These are phyloP conservation scores for Halictus rubicundus DNA, from an alignment of 1,140 invertebrate species.

Conservation along the genomic window DNA sequence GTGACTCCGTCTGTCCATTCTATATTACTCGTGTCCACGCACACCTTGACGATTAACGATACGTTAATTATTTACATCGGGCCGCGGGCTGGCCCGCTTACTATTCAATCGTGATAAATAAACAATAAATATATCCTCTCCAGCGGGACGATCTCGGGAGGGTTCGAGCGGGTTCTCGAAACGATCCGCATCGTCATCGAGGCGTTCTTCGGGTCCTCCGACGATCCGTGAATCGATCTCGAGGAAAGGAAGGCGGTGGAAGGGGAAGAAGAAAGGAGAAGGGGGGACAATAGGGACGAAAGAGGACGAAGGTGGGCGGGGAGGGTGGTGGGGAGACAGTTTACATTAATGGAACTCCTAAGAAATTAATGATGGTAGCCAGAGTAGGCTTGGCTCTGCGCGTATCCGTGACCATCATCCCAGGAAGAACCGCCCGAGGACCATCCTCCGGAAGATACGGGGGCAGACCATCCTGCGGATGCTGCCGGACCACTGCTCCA, in stretches of 20 bases:
- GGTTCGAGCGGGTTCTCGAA: slow-evolving; percentile 19
- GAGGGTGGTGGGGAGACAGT: not conserved
- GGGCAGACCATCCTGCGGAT: slow-evolving; percentile 73
- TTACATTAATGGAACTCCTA: not conserved
- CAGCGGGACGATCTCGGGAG: not conserved
- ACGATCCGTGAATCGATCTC: not conserved
- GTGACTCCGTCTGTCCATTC: slow-evolving; percentile 48
- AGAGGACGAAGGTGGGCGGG: not conserved
- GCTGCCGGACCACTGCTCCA: slow-evolving; percentile 68
- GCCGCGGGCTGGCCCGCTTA: not conserved
- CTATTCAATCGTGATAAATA: slow-evolving; percentile 64
- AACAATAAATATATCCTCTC: slow-evolving; percentile 70
- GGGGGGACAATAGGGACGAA: not conserved
- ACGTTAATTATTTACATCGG: slow-evolving; percentile 61
- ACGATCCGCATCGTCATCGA: slow-evolving; percentile 31
- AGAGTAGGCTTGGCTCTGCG: slow-evolving; percentile 70
- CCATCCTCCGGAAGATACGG: slow-evolving; percentile 63
- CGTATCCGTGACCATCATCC: slow-evolving; percentile 67
- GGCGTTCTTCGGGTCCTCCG: not conserved
- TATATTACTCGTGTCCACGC: slow-evolving; percentile 25
- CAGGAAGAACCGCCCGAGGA: slow-evolving; percentile 69
- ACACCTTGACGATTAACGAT: slow-evolving; percentile 30
- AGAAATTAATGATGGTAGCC: slow-evolving; percentile 69
- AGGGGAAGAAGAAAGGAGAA: not conserved
- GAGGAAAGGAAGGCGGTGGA: too few species aligned